A percentile compares a stretch with the other conserved stretches of the same genome.
Conservation (phyloP, 2,797 vertebrate species). For the Cuculus canorus region DNA sequence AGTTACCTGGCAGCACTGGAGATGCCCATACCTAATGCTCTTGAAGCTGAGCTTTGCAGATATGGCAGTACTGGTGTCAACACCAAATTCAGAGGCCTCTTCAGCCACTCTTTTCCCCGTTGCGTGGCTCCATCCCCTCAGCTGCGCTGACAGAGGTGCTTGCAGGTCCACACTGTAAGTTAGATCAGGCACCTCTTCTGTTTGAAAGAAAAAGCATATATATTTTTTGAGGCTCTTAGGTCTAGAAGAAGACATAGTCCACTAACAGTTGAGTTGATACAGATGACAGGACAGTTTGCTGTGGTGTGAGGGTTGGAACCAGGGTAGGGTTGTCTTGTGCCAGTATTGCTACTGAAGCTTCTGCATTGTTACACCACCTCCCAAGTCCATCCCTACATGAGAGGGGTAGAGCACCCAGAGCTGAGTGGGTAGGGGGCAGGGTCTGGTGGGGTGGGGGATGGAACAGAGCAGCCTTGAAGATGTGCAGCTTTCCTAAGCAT, state of each 20-base stretch:
- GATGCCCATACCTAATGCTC: neutral
- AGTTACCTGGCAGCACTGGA: neutral
- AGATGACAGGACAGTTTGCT: neutral
- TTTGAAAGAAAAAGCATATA: neutral
- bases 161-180: fast-evolving
- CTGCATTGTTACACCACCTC: neutral
- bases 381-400: neutral
- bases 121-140: too few species aligned
- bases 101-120: neutral
- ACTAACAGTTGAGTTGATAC: neutral
- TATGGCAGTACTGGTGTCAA: neutral
- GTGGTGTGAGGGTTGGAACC: neutral
- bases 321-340: neutral
- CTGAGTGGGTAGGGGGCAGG: too few species aligned
- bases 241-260: neutral
- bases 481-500: neutral
- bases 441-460: too few species aligned
- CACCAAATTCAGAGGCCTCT: neutral
- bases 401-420: neutral
- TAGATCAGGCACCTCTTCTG: neutral
- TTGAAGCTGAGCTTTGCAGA: neutral
- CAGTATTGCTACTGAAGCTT: neutral
- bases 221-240: neutral
- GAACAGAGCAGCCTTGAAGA: neutral
- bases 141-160: neutral